Evolutionary conservation across 2,113 vertebrate genomes (phyloP).

Genomic region (Carassius carassius): DNA sequence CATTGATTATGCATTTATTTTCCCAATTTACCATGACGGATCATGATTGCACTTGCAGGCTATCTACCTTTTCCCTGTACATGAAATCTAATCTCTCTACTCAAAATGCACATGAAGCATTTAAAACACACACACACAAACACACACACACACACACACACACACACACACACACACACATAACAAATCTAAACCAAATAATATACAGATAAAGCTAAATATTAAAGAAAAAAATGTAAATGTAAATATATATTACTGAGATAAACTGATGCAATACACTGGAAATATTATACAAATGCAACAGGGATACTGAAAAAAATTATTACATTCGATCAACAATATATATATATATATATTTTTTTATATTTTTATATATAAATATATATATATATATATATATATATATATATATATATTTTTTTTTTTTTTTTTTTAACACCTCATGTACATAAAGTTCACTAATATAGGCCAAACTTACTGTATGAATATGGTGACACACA

Average conservation of each 20-base stretch:
- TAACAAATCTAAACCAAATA: too few relatives aligned
- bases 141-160: too few relatives aligned
- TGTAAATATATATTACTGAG: too few relatives aligned
- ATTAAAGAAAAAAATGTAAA: neutral
- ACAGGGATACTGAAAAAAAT: neutral
- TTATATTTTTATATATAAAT: too few relatives aligned
- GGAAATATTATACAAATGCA: neutral
- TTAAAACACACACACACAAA: too few relatives aligned
- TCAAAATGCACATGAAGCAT: neutral
- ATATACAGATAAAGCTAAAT: neutral
- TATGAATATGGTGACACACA: neutral
- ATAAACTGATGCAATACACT: neutral
- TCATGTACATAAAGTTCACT: neutral
- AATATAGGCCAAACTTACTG: constrained; percentile 14
- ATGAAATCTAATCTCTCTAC: constrained; percentile 2
- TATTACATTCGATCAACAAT: neutral
- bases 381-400: too few relatives aligned
- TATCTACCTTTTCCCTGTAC: neutral
- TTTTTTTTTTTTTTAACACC: too few relatives aligned
- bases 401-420: too few relatives aligned
- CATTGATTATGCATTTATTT: constrained; percentile 16
- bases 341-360: neutral
- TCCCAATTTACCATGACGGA: neutral
- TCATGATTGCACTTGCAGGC: neutral
- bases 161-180: too few relatives aligned